Evolutionary conservation across 92 coral and sea anemone genomes (phyloP), one percentile per base, ranked within the genome.

Genomic region (Palythoa grandiflora): DNA sequence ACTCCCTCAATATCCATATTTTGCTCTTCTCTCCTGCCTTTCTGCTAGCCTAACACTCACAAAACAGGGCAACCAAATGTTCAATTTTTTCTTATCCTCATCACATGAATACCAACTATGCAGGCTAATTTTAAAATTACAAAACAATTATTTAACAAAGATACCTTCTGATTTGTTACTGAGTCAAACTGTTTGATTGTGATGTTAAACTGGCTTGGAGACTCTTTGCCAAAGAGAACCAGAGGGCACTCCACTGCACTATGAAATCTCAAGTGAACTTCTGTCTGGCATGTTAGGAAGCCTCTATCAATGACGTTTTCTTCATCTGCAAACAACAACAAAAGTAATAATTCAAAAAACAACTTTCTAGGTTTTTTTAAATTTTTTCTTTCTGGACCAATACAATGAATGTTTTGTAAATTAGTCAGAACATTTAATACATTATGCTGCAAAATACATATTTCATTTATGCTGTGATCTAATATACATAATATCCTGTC

Each of bases 251-350:
- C 75, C 20, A 51, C 59, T 47, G 86, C 40, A 81, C 66, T 81
- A 48, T 81, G 86, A 44, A 81, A 21, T 47, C 59, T 65, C 19
- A 81, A 71, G 61, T 47, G 86, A 1, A 81, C 38, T 37, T 81
- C 86, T 65, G 86, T 65, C 57, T 81, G 86, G 39, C 61, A 66
- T 47, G 75, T 81, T 71, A 81, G 74, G 15, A 81, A 81, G 1
- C 75, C 85, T 63, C 38, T 65, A 10, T 66, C 75, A 66, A 44
- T 40, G 52, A 60, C 28, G 44, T 68, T 50, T 21, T 81, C 59
- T 81, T 81, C 75, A 60, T 81, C 86, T 81, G 57, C 5, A 63
- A 65, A 19, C 19, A 1, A 3, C 7, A 55, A 73, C 11, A 68
- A 68, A 68, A 13, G 19, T 68, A n/a, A n/a, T n/a, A n/a, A n/a